phyloP scores from a whole-genome alignment of 2,888 invertebrate genomes.

The Gryllus longicercus region DNA sequence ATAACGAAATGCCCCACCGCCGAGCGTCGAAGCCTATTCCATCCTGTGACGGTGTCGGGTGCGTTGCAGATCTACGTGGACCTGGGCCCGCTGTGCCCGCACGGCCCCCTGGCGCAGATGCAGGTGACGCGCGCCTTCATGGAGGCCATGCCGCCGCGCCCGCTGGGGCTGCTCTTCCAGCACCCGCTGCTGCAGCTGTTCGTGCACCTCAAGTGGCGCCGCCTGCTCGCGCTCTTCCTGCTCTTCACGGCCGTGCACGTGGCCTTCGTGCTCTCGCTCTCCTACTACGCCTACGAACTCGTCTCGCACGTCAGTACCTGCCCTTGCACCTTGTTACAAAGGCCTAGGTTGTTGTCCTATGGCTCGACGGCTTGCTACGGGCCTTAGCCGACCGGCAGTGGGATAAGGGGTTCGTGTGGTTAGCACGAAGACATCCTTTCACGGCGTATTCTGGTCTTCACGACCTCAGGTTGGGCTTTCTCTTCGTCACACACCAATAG shows the following conservation, averaged over 20 bases:
- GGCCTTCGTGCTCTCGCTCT: slow-evolving; percentile 48
- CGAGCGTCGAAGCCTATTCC: too few relatives aligned
- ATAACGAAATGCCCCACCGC: too few relatives aligned
- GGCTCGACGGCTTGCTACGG: too few relatives aligned
- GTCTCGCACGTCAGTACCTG: neutral
- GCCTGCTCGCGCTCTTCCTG: slow-evolving; percentile 51
- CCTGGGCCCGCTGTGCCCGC: slow-evolving; percentile 47
- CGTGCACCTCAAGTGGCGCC: slow-evolving; percentile 53
- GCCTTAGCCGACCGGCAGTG: too few relatives aligned
- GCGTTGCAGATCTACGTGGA: slow-evolving; percentile 39
- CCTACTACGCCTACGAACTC: slow-evolving; percentile 43
- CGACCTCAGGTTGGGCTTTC: too few relatives aligned
- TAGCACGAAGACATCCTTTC: too few relatives aligned
- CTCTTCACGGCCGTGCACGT: slow-evolving; percentile 47
- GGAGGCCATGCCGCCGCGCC: slow-evolving; percentile 45
- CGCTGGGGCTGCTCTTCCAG: slow-evolving; percentile 48
- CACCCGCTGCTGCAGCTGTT: slow-evolving; percentile 52
- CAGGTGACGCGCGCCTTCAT: slow-evolving; percentile 48
- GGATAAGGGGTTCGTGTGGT: too few relatives aligned
- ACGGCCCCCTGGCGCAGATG: slow-evolving; percentile 47
- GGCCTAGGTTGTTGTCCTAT: too few relatives aligned
- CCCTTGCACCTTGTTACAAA: too few relatives aligned
- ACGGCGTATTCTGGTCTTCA: too few relatives aligned
- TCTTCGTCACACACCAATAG: too few relatives aligned
- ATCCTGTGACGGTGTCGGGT: too few relatives aligned